Conservation (phyloP, 2,888 invertebrate species). For the Watsonalla binaria region DNA sequence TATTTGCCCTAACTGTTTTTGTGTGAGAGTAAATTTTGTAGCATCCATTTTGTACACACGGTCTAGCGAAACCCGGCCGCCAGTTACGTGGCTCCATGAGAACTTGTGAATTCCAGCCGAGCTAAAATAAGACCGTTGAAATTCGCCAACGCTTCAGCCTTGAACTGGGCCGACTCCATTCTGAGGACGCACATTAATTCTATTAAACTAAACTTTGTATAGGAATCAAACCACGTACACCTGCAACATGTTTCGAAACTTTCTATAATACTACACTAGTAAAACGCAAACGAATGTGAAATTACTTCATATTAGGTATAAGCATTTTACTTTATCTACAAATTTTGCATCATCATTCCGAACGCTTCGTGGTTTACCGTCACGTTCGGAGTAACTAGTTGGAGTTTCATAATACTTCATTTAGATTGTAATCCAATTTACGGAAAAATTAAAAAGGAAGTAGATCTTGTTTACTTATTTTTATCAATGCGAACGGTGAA, state of each 20-base stretch:
- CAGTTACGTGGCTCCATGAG: background rate
- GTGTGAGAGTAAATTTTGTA: background rate
- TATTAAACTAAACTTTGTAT: background rate
- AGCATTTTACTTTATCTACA: constrained; percentile 14
- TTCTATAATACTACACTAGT: too few species aligned
- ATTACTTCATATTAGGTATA: constrained; percentile 1
- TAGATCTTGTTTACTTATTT: background rate
- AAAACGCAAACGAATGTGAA: background rate
- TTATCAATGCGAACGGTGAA: background rate
- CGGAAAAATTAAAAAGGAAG: background rate
- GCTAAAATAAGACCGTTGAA: constrained; percentile 35
- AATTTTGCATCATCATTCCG: constrained; percentile 17
- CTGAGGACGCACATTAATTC: background rate
- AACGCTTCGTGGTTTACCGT: constrained; percentile 15
- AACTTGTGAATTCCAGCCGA: constrained; percentile 22
- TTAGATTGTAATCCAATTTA: constrained; percentile 5
- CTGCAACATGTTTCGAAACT: background rate
- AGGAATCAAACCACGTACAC: constrained; percentile 5
- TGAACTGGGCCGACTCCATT: constrained; percentile 18
- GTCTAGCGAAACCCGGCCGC: background rate
- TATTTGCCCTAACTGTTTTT: background rate
- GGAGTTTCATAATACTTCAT: constrained; percentile 15
- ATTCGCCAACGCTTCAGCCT: constrained; percentile 30
- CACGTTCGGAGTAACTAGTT: constrained; percentile 16
- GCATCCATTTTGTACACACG: background rate